Base-by-base conservation (phyloP, 2,797 vertebrate genomes). In the Mormyrops boulengeri region DNA sequence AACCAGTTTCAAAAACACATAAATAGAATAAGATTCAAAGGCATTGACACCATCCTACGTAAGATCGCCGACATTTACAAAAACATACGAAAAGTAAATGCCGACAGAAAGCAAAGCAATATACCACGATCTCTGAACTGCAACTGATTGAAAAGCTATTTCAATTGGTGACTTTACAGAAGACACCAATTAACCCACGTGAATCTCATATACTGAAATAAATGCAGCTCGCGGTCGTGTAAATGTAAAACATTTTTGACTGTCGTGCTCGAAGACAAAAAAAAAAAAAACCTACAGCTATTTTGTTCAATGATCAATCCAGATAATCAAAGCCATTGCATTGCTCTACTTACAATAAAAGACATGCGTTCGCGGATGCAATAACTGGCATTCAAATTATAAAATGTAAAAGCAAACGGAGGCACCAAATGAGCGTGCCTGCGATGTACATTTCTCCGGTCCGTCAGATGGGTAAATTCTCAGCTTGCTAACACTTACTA, bases 111-210 rank as follows among this genome's bases (percentile, higher is more conserved):
- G 11, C 30, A 49, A 88, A 12, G 60, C 50, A 52, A 82, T 53
- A 17, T 9, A 22, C 19, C 19, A 30, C 11, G 38, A 80, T 88
- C 57, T 55, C 62, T 22, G 50, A 89, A 38, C 84, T 89, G 30
- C 85, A 85, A 85, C 86, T 55, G 89, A 89, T 87, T 80, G 84
- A 87, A 88, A 57, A 66, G 80, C 89, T 62, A 41, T 87, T 90
- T 89, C 47, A 87, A 89, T 90, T 89, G 84, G 88, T 57, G 62
- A 80, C 87, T 62, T 87, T 89, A 87, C 85, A 89, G 90, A 89
- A 92, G 91, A 85, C 34, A 87, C 91, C n/a, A 92, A 89, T 77
- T 77, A 34, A 91, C 91, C 92, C 93, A 91, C 94, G 94, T 94
- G 93, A 95, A 92, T 93, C 90, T 89, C 93, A 92, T 89, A 89